phyloP scores from a whole-genome alignment of 2,113 vertebrate species.

The Microtus montanus region DNA sequence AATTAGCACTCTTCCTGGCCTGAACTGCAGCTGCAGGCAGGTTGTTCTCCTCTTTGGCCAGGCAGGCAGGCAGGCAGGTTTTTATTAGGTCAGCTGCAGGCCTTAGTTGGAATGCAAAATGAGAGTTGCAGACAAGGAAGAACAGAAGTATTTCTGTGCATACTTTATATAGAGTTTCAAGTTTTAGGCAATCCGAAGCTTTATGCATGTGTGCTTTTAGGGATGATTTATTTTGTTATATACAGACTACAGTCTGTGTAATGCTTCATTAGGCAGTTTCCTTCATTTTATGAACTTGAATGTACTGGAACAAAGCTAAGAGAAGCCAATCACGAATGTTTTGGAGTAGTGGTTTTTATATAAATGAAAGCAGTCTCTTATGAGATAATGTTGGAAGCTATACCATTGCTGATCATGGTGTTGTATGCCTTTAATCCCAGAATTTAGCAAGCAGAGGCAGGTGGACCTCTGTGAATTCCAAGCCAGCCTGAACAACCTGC shows the following conservation, averaged over 20 bases:
- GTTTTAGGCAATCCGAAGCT: neutral
- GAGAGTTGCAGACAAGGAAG: neutral
- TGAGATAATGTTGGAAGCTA: neutral
- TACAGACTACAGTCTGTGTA: neutral
- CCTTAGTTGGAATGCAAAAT: neutral
- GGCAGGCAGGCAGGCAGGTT: neutral
- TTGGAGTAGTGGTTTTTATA: neutral
- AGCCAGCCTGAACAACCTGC: neutral
- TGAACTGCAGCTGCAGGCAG: slow-evolving; percentile 75
- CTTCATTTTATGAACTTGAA: neutral
- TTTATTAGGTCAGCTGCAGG: slow-evolving; percentile 47
- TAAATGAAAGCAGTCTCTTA: neutral
- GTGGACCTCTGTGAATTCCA: neutral
- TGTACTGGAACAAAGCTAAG: neutral
- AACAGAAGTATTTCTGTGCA: neutral
- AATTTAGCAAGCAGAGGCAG: neutral
- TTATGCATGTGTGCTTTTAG: neutral
- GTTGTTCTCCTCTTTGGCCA: slow-evolving; percentile 69
- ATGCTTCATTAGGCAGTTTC: neutral
- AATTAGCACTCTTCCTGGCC: slow-evolving; percentile 83
- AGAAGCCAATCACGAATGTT: neutral
- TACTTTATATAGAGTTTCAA: neutral
- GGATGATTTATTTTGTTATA: neutral
- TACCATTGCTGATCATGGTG: neutral
- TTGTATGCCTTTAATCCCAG: neutral